Evolutionary conservation across 2,113 vertebrate species (phyloP).

Genomic region (Megatriorchis doriae): DNA sequence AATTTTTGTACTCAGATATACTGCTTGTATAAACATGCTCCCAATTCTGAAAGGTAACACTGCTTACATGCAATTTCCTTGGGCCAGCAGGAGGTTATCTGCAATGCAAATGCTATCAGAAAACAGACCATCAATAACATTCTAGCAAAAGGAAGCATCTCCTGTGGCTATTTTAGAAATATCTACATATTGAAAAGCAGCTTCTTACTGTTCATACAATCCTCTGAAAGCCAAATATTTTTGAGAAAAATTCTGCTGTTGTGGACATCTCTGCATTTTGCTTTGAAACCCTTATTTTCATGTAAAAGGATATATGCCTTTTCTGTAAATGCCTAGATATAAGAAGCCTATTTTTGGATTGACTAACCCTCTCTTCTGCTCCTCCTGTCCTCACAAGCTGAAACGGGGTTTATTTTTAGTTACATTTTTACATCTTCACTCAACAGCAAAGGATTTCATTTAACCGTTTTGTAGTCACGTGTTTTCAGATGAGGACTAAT

Average conservation of each 20-base stretch:
- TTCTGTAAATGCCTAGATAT: not conserved
- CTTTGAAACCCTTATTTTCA: not conserved
- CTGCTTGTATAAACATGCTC: not conserved
- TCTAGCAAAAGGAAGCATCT: not conserved
- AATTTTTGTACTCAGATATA: not conserved
- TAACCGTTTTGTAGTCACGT: not conserved
- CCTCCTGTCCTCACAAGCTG: not conserved
- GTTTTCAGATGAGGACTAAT: not conserved
- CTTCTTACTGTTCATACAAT: not conserved
- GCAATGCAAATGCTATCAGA: not conserved
- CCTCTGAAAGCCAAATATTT: not conserved
- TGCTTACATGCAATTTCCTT: not conserved
- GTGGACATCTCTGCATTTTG: not conserved
- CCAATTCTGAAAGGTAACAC: not conserved
- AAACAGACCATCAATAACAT: not conserved
- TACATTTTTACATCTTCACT: not conserved
- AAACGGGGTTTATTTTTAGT: slow-evolving; percentile 17
- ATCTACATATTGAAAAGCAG: not conserved
- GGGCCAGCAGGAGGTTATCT: not conserved
- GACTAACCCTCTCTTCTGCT: not conserved
- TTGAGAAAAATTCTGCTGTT: not conserved
- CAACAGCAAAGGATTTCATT: not conserved
- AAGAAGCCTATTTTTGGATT: not conserved
- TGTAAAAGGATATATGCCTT: not conserved
- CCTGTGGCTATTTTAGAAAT: not conserved